These are phyloP conservation scores for Oncorhynchus mykiss DNA, from an alignment of 2,113 vertebrate genomes.

Conservation along the genomic window DNA sequence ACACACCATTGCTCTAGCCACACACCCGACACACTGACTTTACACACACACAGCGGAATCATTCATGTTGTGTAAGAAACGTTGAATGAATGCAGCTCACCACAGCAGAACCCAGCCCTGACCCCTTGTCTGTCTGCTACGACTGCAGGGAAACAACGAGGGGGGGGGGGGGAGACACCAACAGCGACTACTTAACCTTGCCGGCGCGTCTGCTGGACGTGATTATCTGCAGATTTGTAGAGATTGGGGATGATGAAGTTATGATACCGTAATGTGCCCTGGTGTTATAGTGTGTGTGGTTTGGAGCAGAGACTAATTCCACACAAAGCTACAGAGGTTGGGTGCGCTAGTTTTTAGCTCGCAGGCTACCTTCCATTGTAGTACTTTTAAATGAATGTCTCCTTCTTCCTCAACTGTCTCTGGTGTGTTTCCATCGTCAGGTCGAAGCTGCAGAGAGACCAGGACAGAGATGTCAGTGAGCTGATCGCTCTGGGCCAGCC, in stretches of 20 bases:
- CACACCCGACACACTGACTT: background rate
- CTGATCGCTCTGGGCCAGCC: constrained; percentile 91
- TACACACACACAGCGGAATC: constrained; percentile 29
- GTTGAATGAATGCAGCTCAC: constrained; percentile 37
- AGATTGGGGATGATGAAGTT: background rate
- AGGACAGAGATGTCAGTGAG: constrained; percentile 97
- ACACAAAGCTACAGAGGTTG: too few relatives aligned
- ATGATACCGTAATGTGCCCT: background rate
- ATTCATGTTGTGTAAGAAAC: constrained; percentile 39
- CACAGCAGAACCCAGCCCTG: constrained; percentile 15
- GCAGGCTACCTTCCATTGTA: too few relatives aligned
- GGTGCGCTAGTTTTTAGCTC: too few relatives aligned
- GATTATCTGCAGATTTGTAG: background rate
- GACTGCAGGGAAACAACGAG: background rate
- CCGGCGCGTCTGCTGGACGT: too few relatives aligned
- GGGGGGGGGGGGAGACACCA: too few relatives aligned
- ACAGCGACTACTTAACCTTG: constrained; percentile 27
- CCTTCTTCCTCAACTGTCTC: background rate
- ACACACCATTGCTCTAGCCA: too few relatives aligned
- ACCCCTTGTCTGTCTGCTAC: constrained; percentile 5
- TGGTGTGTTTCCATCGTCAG: constrained; percentile 59
- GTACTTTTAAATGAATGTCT: too few relatives aligned
- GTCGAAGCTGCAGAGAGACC: constrained; percentile 94
- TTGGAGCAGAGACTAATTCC: background rate
- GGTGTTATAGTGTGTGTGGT: background rate